Percentiles rank a stretch among this genome's conserved stretches.
Conservation (phyloP, 2,797 vertebrate species). For the Periophthalmus magnuspinnatus region DNA sequence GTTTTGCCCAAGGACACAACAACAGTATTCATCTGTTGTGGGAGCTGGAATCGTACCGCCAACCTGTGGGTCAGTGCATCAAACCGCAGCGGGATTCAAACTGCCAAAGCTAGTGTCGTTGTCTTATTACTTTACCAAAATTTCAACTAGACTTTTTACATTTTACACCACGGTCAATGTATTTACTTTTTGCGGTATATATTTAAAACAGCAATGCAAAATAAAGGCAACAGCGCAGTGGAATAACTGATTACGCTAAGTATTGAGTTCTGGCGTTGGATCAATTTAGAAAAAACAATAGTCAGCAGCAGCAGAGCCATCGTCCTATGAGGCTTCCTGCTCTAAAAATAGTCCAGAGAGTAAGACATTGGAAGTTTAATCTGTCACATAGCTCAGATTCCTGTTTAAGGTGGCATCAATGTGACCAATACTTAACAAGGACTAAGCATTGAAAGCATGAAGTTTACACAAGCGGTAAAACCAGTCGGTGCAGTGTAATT, state of each 20-base stretch:
- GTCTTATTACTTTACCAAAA: too few species aligned
- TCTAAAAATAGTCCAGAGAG: constrained; percentile 4
- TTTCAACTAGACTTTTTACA: too few species aligned
- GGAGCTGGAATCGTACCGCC: too few species aligned
- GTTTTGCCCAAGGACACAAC: too few species aligned
- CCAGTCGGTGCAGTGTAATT: background rate
- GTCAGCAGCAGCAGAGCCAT: constrained; percentile 2
- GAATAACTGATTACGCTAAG: background rate
- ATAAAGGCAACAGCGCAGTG: background rate
- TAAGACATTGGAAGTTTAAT: background rate
- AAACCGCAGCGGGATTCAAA: too few species aligned
- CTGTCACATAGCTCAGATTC: constrained; percentile 2
- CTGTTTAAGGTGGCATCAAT: background rate
- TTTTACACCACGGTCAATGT: too few species aligned
- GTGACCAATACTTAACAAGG: background rate
- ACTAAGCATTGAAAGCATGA: background rate
- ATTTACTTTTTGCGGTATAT: background rate
- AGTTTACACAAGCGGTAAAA: background rate
- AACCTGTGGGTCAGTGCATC: too few species aligned
- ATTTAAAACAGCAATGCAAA: background rate
- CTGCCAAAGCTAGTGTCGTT: too few species aligned
- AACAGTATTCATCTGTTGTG: too few species aligned
- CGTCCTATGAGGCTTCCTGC: background rate
- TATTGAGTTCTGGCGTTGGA: background rate
- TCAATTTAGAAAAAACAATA: background rate